Conservation (phyloP, 2,888 invertebrate genomes). For the Noctua fimbriata region DNA sequence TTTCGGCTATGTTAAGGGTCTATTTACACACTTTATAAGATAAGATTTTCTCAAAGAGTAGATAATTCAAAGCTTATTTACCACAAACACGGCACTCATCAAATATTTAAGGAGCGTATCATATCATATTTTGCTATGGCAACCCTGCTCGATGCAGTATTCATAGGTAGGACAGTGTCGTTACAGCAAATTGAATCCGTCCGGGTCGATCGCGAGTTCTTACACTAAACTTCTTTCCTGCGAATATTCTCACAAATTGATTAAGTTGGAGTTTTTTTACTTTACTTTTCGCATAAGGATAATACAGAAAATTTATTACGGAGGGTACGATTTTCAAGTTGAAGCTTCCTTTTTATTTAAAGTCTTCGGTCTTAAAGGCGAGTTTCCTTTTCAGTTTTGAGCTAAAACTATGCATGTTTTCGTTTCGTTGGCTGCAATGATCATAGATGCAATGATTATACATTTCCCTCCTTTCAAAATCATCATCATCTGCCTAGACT, state of each 20-base stretch:
- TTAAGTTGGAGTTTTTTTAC: constrained; percentile 15
- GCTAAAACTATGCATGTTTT: background rate
- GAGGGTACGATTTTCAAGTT: background rate
- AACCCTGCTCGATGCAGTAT: constrained; percentile 52
- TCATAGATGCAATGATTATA: too few relatives aligned
- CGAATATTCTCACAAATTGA: constrained; percentile 44
- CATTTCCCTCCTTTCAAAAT: background rate
- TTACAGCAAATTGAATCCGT: constrained; percentile 66
- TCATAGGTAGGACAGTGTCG: constrained; percentile 57
- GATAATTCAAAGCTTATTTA: background rate
- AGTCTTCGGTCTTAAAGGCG: background rate
- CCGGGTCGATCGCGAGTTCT: constrained; percentile 40
- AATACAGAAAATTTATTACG: background rate
- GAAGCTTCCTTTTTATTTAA: background rate
- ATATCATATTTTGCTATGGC: background rate
- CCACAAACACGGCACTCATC: background rate
- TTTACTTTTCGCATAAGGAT: background rate
- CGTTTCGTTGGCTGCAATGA: background rate
- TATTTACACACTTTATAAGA: too few relatives aligned
- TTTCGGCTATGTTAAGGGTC: too few relatives aligned
- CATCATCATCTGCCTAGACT: too few relatives aligned
- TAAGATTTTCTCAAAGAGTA: too few relatives aligned
- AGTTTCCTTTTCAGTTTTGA: background rate
- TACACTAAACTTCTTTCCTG: constrained; percentile 49
- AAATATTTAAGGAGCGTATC: background rate